These are phyloP conservation scores for Gallinago media DNA, from an alignment of 2,113 vertebrate genomes.

Conservation along the genomic window DNA sequence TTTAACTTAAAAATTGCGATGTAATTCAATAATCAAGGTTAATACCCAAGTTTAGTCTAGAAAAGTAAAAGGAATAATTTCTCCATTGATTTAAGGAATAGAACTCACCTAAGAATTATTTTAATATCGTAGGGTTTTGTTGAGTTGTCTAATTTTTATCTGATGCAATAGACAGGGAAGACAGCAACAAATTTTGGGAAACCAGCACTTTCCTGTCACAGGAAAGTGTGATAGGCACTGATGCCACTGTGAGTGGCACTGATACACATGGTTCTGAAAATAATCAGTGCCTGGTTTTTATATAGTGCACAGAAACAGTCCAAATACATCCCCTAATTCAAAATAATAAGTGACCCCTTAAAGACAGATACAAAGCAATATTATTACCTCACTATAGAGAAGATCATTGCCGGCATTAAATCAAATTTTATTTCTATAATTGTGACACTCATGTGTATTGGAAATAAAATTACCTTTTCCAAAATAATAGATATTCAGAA, in stretches of 20 bases:
- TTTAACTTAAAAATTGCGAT: constrained; percentile 11
- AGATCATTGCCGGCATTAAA: not conserved
- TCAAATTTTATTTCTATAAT: not conserved
- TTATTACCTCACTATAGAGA: not conserved
- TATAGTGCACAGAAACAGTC: not conserved
- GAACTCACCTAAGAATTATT: constrained; percentile 14
- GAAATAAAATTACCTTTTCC: not conserved
- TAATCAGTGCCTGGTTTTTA: not conserved
- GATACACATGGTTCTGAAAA: not conserved
- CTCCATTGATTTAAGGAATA: not conserved
- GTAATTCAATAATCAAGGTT: not conserved
- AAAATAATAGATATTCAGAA: not conserved
- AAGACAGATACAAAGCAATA: not conserved
- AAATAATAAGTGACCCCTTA: not conserved
- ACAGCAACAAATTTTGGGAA: not conserved
- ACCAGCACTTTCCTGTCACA: not conserved
- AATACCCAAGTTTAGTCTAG: not conserved
- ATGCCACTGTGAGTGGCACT: no score
- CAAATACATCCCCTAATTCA: not conserved
- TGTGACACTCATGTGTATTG: not conserved
- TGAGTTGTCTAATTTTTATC: constrained; percentile 4
- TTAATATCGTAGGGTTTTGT: not conserved
- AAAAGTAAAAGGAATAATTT: not conserved
- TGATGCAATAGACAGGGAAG: not conserved
- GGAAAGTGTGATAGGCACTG: no score